A percentile compares a stretch with the other conserved stretches of the same genome.
These are phyloP conservation scores for Orgyia antiqua DNA, from an alignment of 2,888 invertebrate species.

Conservation along the genomic window DNA sequence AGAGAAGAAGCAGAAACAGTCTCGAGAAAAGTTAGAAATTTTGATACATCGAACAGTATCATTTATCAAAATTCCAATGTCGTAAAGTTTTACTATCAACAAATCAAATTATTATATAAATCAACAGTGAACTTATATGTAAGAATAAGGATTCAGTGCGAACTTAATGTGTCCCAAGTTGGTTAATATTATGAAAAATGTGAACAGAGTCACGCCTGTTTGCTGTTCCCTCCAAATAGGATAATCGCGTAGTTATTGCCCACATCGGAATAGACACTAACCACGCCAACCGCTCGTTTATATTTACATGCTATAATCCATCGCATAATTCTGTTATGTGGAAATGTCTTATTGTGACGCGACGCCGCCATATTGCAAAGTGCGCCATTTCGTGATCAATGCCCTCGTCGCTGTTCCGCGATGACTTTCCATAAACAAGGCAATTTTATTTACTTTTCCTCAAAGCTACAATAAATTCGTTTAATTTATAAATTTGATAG, in stretches of 20 bases:
- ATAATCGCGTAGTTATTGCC: conserved; percentile 69
- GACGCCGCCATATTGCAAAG: conserved; percentile 11
- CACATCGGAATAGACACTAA: conserved; percentile 64
- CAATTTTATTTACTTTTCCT: conserved; percentile 15
- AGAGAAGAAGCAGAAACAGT: no score
- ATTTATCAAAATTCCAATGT: conserved; percentile 16
- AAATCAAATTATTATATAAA: conserved; percentile 21
- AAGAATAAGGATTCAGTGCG: conserved; percentile 20
- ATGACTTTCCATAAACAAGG: conserved; percentile 17
- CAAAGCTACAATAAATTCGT: conserved; percentile 3
- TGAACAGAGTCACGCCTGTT: conserved; percentile 57
- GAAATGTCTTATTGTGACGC: conserved; percentile 44
- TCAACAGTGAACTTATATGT: conserved; percentile 23
- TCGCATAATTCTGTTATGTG: conserved; percentile 51
- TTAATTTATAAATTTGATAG: conserved; percentile 8
- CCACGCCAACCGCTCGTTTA: conserved; percentile 74
- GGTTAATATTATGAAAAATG: conserved; percentile 52
- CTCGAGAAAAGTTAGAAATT: no score
- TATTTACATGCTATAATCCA: conserved; percentile 53
- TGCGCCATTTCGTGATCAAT: conserved; percentile 32
- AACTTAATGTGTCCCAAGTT: conserved; percentile 42
- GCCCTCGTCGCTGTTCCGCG: conserved; percentile 19
- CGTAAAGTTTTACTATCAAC: conserved; percentile 20
- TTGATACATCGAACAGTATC: no score
- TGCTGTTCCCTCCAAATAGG: conserved; percentile 61